These are phyloP conservation scores for Hafferia zeledoni DNA, from an alignment of 2,797 vertebrate genomes.

Conservation along the genomic window DNA sequence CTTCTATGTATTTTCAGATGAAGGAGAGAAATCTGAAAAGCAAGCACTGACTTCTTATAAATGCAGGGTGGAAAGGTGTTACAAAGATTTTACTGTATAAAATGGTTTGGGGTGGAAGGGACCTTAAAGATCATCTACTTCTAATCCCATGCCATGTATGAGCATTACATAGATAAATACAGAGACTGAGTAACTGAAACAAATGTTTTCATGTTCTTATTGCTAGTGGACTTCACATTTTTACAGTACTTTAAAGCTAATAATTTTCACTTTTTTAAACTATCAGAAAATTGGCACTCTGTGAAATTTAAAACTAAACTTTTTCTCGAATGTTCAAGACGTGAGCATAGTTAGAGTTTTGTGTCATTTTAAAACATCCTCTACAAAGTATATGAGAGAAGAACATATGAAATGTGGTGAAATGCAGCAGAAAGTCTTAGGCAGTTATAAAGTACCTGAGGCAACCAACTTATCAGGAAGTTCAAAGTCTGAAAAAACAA, in stretches of 20 bases:
- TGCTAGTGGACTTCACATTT: neutral
- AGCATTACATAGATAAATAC: neutral
- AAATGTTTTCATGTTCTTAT: neutral
- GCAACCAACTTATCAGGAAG: neutral
- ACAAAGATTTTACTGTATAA: neutral
- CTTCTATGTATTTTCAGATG: neutral
- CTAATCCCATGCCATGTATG: neutral
- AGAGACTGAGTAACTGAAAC: neutral
- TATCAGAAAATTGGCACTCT: neutral
- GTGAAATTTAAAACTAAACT: neutral
- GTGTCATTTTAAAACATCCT: neutral
- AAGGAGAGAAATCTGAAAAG: neutral
- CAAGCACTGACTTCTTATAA: neutral
- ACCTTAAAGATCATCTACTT: neutral
- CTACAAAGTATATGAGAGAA: neutral
- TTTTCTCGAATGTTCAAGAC: neutral
- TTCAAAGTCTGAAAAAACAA: slow-evolving; percentile 22
- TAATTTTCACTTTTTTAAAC: neutral
- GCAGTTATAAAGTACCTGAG: neutral
- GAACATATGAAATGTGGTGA: neutral
- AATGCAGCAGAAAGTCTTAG: neutral
- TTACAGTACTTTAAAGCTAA: neutral
- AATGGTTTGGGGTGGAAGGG: neutral
- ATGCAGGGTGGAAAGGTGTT: neutral
- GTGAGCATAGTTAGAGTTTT: neutral